Conservation (phyloP, 37 sponge, comb jelly and placozoan species). For the Aphrocallistes beatrix region DNA sequence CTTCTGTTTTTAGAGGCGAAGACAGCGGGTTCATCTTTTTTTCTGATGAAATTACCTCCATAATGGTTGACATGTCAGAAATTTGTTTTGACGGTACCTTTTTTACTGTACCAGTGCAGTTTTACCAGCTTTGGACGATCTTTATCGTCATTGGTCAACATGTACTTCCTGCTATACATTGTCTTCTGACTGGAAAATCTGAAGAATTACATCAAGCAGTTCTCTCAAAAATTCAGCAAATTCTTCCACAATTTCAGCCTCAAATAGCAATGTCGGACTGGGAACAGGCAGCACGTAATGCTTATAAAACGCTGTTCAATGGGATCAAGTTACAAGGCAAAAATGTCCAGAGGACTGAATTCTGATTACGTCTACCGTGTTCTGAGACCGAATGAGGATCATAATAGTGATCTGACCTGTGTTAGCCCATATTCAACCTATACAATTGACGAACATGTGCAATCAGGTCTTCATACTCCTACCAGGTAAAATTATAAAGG, state of each 20-base stretch:
- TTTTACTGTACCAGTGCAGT: conserved; percentile 19
- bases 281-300: conserved; percentile 14
- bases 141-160: conserved; percentile 14
- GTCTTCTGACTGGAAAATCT: conserved; percentile 9
- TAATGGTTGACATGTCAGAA: conserved; percentile 2
- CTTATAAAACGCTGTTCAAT: conserved; percentile 14
- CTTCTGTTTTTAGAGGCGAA: conserved; percentile 19
- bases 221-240: conserved; percentile 12
- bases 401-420: neutral
- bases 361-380: neutral
- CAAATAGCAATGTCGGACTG: conserved; percentile 19
- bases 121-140: conserved; percentile 19
- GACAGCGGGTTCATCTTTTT: conserved; percentile 15
- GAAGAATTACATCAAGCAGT: conserved; percentile 12
- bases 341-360: neutral
- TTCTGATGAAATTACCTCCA: conserved; percentile 10
- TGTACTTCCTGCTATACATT: conserved; percentile 19
- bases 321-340: conserved; percentile 16
- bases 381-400: neutral
- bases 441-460: neutral
- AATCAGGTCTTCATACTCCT: neutral
- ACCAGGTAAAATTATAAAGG: no score
- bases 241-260: conserved; percentile 3
- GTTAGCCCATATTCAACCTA: neutral
- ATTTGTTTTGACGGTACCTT: conserved; percentile 16